phyloP scores from a whole-genome alignment of 2,888 invertebrate species.

The Leptopilina myrica region DNA sequence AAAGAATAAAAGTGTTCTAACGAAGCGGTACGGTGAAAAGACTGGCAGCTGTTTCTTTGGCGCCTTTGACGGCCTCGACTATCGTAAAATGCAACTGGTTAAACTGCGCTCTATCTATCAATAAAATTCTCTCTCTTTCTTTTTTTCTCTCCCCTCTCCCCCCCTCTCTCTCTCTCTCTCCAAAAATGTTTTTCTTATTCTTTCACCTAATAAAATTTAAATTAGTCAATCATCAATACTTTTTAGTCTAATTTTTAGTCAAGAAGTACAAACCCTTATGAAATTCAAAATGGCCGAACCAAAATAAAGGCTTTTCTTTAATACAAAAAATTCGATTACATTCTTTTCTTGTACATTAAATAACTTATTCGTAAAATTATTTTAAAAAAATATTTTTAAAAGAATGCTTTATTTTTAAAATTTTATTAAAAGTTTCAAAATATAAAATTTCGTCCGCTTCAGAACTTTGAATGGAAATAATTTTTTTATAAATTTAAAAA shows the following conservation, averaged over 20 bases:
- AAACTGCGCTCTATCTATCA: background rate
- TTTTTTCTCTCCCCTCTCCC: background rate
- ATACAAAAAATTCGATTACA: too few species aligned
- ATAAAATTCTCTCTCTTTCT: background rate
- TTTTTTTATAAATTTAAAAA: background rate
- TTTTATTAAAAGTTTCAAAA: too few species aligned
- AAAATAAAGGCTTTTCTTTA: background rate
- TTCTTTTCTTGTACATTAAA: too few species aligned
- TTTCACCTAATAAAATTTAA: too few species aligned
- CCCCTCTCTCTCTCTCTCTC: background rate
- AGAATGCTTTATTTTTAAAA: too few species aligned
- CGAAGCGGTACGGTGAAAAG: conserved; percentile 22
- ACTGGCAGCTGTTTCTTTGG: conserved; percentile 39
- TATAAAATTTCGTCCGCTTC: too few species aligned
- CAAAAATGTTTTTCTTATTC: background rate
- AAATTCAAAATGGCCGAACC: background rate
- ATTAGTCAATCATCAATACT: too few species aligned
- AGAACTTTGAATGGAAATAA: background rate
- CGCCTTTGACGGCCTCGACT: conserved; percentile 49
- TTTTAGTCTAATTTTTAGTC: too few species aligned
- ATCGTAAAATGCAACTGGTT: conserved; percentile 31
- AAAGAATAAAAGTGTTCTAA: conserved; percentile 25
- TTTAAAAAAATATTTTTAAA: too few species aligned
- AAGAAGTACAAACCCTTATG: too few species aligned
- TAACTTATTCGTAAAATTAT: too few species aligned